Conservation (phyloP, 2,113 vertebrate genomes). For the Anas platyrhynchos region DNA sequence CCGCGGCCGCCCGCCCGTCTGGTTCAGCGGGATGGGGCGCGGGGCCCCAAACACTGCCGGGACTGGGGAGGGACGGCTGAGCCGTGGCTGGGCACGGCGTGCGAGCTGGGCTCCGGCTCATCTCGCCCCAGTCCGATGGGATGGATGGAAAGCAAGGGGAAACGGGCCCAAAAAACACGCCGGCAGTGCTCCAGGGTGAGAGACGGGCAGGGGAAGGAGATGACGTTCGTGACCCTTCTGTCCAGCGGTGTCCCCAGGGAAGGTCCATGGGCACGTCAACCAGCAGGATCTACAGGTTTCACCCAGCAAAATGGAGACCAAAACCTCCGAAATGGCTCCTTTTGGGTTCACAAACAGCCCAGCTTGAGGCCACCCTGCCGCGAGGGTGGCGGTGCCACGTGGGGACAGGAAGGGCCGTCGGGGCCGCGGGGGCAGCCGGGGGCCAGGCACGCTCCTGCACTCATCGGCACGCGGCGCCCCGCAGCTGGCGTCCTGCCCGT, state of each 20-base stretch:
- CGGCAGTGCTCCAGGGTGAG: neutral
- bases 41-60: fast-evolving
- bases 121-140: neutral
- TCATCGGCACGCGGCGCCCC: neutral
- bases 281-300: neutral
- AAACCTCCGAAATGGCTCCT: neutral
- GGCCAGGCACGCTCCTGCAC: neutral
- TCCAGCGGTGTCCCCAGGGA: too few species aligned
- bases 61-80: neutral
- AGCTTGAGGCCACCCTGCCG: neutral
- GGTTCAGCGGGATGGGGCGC: neutral
- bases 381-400: neutral
- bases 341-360: neutral
- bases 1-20: neutral
- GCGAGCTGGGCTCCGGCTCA: neutral
- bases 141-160: fast-evolving
- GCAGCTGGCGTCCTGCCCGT: neutral
- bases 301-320: neutral
- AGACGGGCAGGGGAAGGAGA: neutral
- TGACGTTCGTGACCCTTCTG: too few species aligned
- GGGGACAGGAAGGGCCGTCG: neutral
- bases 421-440: neutral
- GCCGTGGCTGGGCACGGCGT: fast-evolving
- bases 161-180: neutral
- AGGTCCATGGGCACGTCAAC: neutral